These are phyloP conservation scores for Agrotis puta DNA, from an alignment of 2,888 invertebrate species.

Conservation along the genomic window DNA sequence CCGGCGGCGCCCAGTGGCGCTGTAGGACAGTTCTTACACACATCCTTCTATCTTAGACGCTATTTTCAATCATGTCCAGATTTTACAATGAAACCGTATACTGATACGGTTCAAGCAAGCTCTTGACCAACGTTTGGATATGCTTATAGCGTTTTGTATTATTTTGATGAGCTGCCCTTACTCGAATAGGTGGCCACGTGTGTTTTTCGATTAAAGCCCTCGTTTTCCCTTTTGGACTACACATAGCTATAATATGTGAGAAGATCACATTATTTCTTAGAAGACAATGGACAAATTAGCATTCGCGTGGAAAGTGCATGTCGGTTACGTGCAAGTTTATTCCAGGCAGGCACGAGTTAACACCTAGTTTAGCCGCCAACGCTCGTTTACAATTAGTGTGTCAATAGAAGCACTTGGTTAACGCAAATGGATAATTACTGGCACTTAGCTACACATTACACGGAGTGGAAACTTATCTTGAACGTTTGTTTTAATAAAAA, in stretches of 20 bases:
- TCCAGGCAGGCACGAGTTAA: slow-evolving; percentile 67
- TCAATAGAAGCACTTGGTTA: slow-evolving; percentile 81
- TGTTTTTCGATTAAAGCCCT: background rate
- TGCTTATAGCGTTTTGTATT: too few species aligned
- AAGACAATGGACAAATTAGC: slow-evolving; percentile 53
- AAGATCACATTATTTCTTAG: slow-evolving; percentile 40
- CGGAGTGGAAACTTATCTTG: slow-evolving; percentile 47
- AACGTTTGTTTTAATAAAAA: slow-evolving; percentile 51
- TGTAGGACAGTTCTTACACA: too few species aligned
- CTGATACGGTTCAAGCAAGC: too few species aligned
- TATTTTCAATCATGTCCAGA: background rate
- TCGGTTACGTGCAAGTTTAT: slow-evolving; percentile 56
- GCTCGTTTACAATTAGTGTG: slow-evolving; percentile 81
- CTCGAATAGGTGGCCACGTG: too few species aligned
- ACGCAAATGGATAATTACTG: slow-evolving; percentile 71
- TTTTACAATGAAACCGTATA: too few species aligned
- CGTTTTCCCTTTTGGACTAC: slow-evolving; percentile 3
- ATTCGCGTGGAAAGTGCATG: slow-evolving; percentile 73
- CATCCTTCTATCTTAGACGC: background rate
- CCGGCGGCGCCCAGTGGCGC: too few species aligned
- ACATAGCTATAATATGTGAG: slow-evolving; percentile 18
- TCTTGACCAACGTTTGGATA: too few species aligned
- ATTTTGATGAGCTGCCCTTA: too few species aligned
- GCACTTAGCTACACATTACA: slow-evolving; percentile 56
- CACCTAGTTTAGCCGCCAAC: slow-evolving; percentile 67